Percentiles rank a stretch among this genome's conserved stretches.
phyloP scores from a whole-genome alignment of 2,113 vertebrate species.

The Polypterus bichir region DNA sequence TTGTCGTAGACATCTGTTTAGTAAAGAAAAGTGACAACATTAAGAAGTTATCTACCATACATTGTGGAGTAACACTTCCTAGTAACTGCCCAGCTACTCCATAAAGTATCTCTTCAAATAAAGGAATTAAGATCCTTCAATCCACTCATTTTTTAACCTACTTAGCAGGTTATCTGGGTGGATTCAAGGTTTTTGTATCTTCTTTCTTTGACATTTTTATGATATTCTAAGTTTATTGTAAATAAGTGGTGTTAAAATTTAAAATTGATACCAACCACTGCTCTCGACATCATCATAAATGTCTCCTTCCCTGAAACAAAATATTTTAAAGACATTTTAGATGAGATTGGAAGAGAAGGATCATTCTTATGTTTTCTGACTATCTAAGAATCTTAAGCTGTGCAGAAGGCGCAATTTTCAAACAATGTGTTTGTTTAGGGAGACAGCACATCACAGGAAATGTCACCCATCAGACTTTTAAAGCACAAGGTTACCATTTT shows the following conservation, averaged over 20 bases:
- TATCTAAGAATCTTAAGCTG: background rate
- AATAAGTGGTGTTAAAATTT: background rate
- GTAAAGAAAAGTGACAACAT: conserved; percentile 1
- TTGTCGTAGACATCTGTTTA: conserved; percentile 51
- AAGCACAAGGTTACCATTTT: too few species aligned
- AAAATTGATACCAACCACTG: conserved; percentile 30
- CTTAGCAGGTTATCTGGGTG: background rate
- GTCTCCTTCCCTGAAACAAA: conserved; percentile 51
- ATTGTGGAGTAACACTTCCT: too few species aligned
- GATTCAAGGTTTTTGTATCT: background rate
- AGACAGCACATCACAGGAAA: too few species aligned
- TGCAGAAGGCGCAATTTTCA: too few species aligned
- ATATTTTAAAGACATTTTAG: conserved; percentile 1
- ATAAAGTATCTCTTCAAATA: background rate
- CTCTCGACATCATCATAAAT: conserved; percentile 64
- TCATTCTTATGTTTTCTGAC: background rate
- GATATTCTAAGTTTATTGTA: background rate
- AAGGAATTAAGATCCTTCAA: background rate
- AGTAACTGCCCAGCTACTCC: too few species aligned
- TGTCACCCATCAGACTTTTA: too few species aligned
- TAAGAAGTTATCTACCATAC: too few species aligned
- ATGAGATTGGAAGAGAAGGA: background rate
- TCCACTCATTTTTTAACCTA: background rate
- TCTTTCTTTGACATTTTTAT: background rate
- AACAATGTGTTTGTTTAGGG: background rate